Percentiles rank a stretch among this genome's conserved stretches.
phyloP scores from a whole-genome alignment of 1,140 invertebrate species.

The Adoxophyes honmai region DNA sequence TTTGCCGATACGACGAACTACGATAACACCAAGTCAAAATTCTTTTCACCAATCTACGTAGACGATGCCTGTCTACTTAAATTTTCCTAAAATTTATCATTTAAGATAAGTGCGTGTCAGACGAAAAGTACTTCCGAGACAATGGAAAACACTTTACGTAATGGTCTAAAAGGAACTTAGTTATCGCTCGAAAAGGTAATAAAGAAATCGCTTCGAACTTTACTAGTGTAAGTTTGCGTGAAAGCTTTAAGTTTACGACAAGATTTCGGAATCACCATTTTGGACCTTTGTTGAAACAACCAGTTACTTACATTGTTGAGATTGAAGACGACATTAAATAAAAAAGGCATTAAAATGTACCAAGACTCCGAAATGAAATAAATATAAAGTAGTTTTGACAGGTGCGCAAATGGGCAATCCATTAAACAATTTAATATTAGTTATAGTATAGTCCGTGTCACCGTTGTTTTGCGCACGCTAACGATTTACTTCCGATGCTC shows the following conservation, averaged over 20 bases:
- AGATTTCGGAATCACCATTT: slow-evolving; percentile 29
- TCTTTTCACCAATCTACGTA: not conserved
- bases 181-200: slow-evolving; percentile 58
- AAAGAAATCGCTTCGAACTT: slow-evolving; percentile 61
- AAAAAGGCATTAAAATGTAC: too few relatives aligned
- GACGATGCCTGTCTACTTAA: not conserved
- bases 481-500: slow-evolving; percentile 37
- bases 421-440: not conserved
- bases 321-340: too few relatives aligned
- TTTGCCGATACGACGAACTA: too few relatives aligned
- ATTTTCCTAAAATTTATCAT: slow-evolving; percentile 25
- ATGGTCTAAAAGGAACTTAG: slow-evolving; percentile 58
- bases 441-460: slow-evolving; percentile 1
- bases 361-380: too few relatives aligned
- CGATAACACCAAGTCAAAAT: too few relatives aligned
- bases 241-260: slow-evolving; percentile 40
- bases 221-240: slow-evolving; percentile 49
- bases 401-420: not conserved
- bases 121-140: slow-evolving; percentile 31
- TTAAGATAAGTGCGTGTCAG: slow-evolving; percentile 34
- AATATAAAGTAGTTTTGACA: not conserved
- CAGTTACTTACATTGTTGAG: not conserved
- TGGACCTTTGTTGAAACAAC: slow-evolving; percentile 9
- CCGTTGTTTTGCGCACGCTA: slow-evolving; percentile 22
- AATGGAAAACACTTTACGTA: slow-evolving; percentile 64